phyloP scores from a whole-genome alignment of 1,140 invertebrate species.

The Macrosteles quadrilineatus region DNA sequence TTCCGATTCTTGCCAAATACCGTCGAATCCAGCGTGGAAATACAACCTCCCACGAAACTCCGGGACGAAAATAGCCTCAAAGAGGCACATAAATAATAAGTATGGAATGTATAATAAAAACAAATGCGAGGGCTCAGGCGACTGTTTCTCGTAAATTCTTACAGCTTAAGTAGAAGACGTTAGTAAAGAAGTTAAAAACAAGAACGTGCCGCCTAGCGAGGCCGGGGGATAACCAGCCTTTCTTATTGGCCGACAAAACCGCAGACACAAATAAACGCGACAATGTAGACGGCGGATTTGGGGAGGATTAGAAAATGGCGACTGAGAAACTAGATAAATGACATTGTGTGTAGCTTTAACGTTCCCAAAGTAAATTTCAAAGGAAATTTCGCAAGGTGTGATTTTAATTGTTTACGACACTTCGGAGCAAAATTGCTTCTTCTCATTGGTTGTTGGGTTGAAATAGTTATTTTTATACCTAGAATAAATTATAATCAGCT shows the following conservation, averaged over 20 bases:
- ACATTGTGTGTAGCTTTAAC: too few species aligned
- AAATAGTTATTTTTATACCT: too few species aligned
- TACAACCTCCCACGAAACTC: slow-evolving; percentile 9
- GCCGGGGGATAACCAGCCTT: not conserved
- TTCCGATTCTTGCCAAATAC: too few species aligned
- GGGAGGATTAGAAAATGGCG: too few species aligned
- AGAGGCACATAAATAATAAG: slow-evolving; percentile 21
- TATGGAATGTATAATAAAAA: slow-evolving; percentile 26
- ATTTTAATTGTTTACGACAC: too few species aligned
- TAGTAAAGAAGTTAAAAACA: not conserved
- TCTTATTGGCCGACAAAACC: slow-evolving; percentile 24
- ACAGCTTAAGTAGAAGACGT: not conserved
- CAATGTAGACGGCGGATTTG: too few species aligned
- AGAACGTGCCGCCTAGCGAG: not conserved
- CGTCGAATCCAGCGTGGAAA: not conserved
- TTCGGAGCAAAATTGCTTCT: too few species aligned
- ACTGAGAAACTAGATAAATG: too few species aligned
- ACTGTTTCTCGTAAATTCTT: not conserved
- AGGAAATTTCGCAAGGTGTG: too few species aligned
- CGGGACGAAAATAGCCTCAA: not conserved
- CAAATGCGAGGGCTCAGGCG: not conserved
- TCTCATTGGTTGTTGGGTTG: too few species aligned
- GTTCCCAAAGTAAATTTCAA: too few species aligned
- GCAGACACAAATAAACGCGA: not conserved
- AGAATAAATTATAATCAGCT: too few species aligned